Evolutionary conservation across 1,140 invertebrate species (phyloP), one percentile per base, ranked within the genome.

Genomic region (Aradophagus sp.): DNA sequence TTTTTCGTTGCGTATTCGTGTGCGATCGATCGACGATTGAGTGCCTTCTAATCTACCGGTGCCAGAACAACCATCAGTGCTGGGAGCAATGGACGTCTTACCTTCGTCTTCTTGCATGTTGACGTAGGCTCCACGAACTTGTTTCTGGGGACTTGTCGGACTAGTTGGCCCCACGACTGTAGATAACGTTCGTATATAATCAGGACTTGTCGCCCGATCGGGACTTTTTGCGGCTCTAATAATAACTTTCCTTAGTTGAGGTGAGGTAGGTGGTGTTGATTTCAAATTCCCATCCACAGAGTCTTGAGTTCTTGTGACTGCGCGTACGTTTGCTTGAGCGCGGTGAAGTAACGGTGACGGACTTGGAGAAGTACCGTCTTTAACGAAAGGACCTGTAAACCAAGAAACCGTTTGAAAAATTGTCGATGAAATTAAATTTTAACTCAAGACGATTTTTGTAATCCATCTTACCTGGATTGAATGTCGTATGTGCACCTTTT

Each of bases 401-500:
- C 31, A 32, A 13, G 0, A 5, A 12, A 31, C 26, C n/a, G n/a
- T n/a, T n/a, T n/a, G n/a, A n/a, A n/a, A n/a, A n/a, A n/a, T n/a
- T n/a, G n/a, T n/a, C n/a, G n/a, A n/a, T n/a, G n/a, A n/a, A n/a
- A n/a, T n/a, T n/a, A n/a, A n/a, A n/a, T n/a, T n/a, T n/a, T n/a
- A n/a, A n/a, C n/a, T n/a, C n/a, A n/a, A n/a, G n/a, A n/a, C n/a
- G n/a, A n/a, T n/a, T n/a, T n/a, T n/a, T n/a, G n/a, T n/a, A n/a
- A n/a, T n/a, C n/a, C 20, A 23, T 5, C 8, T 55, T 55, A 80
- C 93, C 93, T 63, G 93, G 93, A 87, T 93, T 92, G 76, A 95
- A 95, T 13, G 93, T 95, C 5, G 92, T 93, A 71, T 94, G 92
- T 7, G 92, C 89, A 39, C 91, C 90, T 87, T 95, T 93, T 77